phyloP scores from a whole-genome alignment of 2,113 vertebrate species.

The Cyprinodon brontotheroides region DNA sequence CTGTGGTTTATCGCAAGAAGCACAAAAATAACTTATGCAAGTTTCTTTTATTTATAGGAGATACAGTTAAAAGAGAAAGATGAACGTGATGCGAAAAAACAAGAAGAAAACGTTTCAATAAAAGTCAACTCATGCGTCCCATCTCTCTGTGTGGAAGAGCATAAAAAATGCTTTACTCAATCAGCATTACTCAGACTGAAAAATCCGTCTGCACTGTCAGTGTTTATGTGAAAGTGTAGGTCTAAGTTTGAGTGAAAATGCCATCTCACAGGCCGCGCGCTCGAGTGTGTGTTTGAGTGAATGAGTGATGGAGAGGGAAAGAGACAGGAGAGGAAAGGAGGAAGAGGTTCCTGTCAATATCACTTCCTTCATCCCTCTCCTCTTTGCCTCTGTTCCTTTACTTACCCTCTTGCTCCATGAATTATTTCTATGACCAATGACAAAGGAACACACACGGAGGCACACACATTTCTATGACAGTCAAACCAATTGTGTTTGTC shows the following conservation, averaged over 20 bases:
- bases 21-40: neutral
- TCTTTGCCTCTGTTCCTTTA: conserved; percentile 24
- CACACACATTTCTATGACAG: conserved; percentile 14
- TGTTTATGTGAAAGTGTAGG: neutral
- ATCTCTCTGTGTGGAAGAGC: conserved; percentile 10
- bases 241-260: conserved; percentile 19
- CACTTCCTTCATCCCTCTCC: conserved; percentile 56
- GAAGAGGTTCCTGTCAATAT: conserved; percentile 70
- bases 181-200: conserved; percentile 23
- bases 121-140: neutral
- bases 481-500: conserved; percentile 18
- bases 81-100: neutral
- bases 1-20: neutral
- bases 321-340: conserved; percentile 67
- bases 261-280: conserved; percentile 1
- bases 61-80: neutral
- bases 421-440: conserved; percentile 61
- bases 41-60: neutral
- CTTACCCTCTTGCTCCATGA: conserved; percentile 35
- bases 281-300: conserved; percentile 24
- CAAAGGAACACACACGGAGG: conserved; percentile 37
- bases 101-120: neutral
- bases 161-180: conserved; percentile 20
- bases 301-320: conserved; percentile 62
- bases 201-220: conserved; percentile 4